These are phyloP conservation scores for Syrphus vitripennis DNA, from an alignment of 2,888 invertebrate genomes.

Conservation along the genomic window DNA sequence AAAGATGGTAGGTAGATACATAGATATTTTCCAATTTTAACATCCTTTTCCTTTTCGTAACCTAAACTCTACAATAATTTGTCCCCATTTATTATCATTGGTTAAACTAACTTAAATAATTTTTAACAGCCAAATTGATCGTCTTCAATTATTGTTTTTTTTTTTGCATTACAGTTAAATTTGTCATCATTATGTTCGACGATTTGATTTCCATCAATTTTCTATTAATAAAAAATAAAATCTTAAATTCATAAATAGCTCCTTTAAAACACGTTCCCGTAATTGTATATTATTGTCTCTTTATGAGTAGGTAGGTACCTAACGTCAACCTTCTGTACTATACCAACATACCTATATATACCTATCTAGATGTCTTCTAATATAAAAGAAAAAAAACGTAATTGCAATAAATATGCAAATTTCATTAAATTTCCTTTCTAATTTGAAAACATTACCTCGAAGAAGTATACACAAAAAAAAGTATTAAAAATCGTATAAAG, in stretches of 20 bases:
- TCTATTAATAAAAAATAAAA: not conserved
- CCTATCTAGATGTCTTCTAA: too few relatives aligned
- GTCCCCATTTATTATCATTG: too few relatives aligned
- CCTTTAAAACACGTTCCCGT: not conserved
- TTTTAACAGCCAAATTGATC: too few relatives aligned
- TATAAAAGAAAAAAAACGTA: slow-evolving; percentile 10
- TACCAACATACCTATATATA: not conserved
- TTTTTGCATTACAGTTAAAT: too few relatives aligned
- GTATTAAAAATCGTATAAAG: slow-evolving; percentile 50
- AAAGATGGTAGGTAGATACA: not conserved
- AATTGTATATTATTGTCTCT: not conserved
- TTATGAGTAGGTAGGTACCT: too few relatives aligned
- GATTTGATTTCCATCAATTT: not conserved
- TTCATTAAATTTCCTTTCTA: slow-evolving; percentile 64
- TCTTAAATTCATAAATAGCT: not conserved
- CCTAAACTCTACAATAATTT: too few relatives aligned
- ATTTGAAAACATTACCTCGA: slow-evolving; percentile 50
- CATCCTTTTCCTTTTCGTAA: too few relatives aligned
- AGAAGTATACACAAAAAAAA: slow-evolving; percentile 39
- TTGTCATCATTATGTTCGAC: too few relatives aligned
- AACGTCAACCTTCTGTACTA: not conserved
- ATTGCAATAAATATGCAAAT: slow-evolving; percentile 58
- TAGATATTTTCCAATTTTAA: too few relatives aligned
- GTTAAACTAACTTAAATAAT: too few relatives aligned
- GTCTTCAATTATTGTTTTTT: too few relatives aligned